Percentiles rank a stretch among this genome's conserved stretches.
phyloP scores from a whole-genome alignment of 2,888 invertebrate species.

The Zhuqinia jingwanae region DNA sequence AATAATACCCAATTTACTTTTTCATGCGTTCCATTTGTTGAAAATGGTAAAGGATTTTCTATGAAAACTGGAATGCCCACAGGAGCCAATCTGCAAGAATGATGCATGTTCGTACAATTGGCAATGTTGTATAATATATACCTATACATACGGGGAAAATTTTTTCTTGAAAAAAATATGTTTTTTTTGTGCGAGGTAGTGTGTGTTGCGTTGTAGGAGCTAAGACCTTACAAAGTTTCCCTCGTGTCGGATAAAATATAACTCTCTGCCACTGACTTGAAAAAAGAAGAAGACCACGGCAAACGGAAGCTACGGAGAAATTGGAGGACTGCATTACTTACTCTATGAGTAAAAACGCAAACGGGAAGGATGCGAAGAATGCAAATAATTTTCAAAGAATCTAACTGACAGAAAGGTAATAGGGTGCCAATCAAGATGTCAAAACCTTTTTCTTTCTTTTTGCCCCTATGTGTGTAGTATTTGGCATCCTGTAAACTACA shows the following conservation, averaged over 20 bases:
- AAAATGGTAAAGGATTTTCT: slow-evolving; percentile 9
- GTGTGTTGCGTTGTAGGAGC: not conserved
- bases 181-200: too few species aligned
- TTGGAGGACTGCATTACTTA: slow-evolving; percentile 3
- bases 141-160: too few species aligned
- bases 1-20: slow-evolving; percentile 5
- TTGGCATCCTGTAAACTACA: slow-evolving; percentile 3
- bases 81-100: slow-evolving; percentile 1
- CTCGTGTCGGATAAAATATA: slow-evolving; percentile 22
- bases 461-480: slow-evolving; percentile 38
- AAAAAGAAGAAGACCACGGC: slow-evolving; percentile 21
- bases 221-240: slow-evolving; percentile 19
- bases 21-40: not conserved
- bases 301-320: too few species aligned
- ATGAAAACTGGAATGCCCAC: slow-evolving; percentile 44
- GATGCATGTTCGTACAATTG: not conserved
- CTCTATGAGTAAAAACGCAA: not conserved
- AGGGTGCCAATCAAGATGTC: slow-evolving; percentile 79
- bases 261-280: not conserved
- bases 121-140: not conserved
- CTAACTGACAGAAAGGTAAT: slow-evolving; percentile 77
- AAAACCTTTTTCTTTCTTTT: slow-evolving; percentile 74
- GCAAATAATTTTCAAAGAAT: slow-evolving; percentile 72
- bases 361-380: slow-evolving; percentile 69
- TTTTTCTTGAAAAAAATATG: too few species aligned